Evolutionary conservation across 2,113 vertebrate genomes (phyloP).

Genomic region (Progne subis): DNA sequence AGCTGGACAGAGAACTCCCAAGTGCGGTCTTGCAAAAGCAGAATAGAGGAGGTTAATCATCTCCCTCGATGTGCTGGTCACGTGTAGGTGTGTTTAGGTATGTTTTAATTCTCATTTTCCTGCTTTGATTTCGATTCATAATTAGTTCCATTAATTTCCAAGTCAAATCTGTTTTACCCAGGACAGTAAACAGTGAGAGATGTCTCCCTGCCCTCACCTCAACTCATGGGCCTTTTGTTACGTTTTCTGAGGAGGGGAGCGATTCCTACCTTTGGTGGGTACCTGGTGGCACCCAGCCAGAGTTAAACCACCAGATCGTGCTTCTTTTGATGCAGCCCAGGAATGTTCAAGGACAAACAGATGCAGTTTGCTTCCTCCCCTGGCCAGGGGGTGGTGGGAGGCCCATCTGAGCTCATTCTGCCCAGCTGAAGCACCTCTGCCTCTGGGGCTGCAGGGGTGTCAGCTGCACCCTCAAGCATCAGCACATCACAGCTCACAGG

Average conservation of each 20-base stretch:
- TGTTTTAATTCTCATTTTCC: background rate
- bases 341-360: background rate
- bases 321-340: background rate
- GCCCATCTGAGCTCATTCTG: background rate
- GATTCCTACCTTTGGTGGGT: background rate
- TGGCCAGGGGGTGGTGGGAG: background rate
- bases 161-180: background rate
- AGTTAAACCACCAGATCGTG: background rate
- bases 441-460: background rate
- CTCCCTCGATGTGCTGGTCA: accelerated
- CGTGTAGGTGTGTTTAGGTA: background rate
- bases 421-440: background rate
- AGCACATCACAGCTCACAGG: background rate
- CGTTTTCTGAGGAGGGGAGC: background rate
- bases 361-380: background rate
- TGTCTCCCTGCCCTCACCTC: background rate
- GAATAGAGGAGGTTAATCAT: background rate
- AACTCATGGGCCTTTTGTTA: background rate
- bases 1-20: background rate
- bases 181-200: background rate
- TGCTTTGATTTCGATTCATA: background rate
- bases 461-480: background rate
- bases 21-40: background rate
- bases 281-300: background rate
- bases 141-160: background rate